A percentile compares a stretch with the other conserved stretches of the same genome.
Evolutionary conservation across 2,888 invertebrate species (phyloP).

Genomic region (Iselma pallidipennis): DNA sequence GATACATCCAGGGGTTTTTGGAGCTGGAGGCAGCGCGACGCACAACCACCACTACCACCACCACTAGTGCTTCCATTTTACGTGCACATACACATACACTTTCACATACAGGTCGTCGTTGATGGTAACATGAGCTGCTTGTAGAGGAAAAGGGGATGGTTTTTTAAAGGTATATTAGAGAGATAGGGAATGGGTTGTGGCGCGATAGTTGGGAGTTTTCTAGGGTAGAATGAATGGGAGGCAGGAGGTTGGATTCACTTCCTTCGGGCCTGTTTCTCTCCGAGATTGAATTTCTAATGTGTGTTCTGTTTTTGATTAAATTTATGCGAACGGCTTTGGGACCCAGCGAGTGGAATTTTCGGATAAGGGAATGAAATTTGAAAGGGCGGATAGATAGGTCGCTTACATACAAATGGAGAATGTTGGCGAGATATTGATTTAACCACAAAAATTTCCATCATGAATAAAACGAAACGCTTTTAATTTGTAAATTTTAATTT

Average conservation of each 20-base stretch:
- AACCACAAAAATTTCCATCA: background rate
- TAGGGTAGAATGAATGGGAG: constrained; percentile 22
- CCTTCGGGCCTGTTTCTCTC: constrained; percentile 55
- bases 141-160: constrained; percentile 42
- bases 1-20: background rate
- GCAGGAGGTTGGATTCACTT: constrained; percentile 44
- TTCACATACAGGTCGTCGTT: background rate
- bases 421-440: background rate
- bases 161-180: constrained; percentile 31
- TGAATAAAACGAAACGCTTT: too few species aligned
- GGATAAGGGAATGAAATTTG: background rate
- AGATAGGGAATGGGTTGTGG: constrained; percentile 23
- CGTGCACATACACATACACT: background rate
- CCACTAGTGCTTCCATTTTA: too few species aligned
- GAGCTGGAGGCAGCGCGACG: background rate
- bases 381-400: background rate
- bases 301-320: constrained; percentile 58
- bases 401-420: too few species aligned
- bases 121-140: background rate
- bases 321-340: constrained; percentile 41
- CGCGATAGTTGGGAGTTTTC: constrained; percentile 10
- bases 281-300: constrained; percentile 58
- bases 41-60: background rate
- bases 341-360: constrained; percentile 1
- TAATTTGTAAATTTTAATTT: too few species aligned